Percentiles rank a stretch among this genome's conserved stretches.
Conservation (phyloP, 2,113 vertebrate species). For the Eptesicus fuscus region DNA sequence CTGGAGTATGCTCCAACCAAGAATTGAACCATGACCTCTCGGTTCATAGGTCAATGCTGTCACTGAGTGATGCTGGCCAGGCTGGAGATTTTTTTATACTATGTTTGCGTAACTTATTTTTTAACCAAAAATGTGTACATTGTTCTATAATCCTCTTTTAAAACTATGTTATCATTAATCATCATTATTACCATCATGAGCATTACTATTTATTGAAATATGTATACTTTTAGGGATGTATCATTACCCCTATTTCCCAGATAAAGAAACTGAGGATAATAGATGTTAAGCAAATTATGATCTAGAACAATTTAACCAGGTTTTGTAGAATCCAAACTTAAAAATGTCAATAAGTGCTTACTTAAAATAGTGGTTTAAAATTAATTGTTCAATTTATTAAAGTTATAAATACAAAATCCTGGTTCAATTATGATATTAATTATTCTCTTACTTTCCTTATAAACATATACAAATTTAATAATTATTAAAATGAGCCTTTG, state of each 20-base stretch:
- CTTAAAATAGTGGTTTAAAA: conserved; percentile 34
- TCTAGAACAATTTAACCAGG: neutral
- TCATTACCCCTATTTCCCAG: neutral
- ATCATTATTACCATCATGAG: neutral
- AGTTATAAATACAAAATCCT: conserved; percentile 37
- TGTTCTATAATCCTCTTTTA: neutral
- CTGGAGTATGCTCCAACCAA: too few species aligned
- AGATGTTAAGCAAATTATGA: conserved; percentile 4
- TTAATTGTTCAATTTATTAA: conserved; percentile 44
- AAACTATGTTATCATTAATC: neutral
- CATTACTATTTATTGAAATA: conserved; percentile 4
- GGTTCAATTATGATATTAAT: conserved; percentile 30
- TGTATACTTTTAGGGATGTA: neutral
- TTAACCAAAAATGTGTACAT: neutral
- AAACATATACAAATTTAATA: conserved; percentile 29
- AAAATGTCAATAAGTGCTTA: neutral
- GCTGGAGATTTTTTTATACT: neutral
- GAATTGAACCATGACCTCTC: too few species aligned
- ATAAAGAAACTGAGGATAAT: neutral
- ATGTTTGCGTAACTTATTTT: neutral
- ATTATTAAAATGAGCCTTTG: conserved; percentile 10
- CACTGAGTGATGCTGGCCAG: too few species aligned
- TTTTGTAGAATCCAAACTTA: neutral
- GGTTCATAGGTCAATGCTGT: too few species aligned
- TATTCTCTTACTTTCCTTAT: neutral